Base-by-base conservation (phyloP, 2,888 invertebrate species). In the Halictus ligatus region DNA sequence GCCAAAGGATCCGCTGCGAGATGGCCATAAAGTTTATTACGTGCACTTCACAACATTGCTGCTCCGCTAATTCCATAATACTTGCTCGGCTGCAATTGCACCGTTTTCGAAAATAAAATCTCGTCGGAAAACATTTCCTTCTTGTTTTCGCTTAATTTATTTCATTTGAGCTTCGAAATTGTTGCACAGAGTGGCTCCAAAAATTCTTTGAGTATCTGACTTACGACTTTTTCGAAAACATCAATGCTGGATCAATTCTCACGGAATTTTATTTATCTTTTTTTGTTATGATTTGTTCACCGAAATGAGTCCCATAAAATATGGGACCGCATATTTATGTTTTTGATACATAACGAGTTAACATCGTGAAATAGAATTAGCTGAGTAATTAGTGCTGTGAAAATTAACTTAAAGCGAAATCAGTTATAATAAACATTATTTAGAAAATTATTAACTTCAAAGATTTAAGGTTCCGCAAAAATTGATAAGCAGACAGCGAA, bases 1-100 rank as follows among this genome's bases (percentile, higher is more conserved):
- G 69, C 40, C 78, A 46, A 79, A 81, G 74, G 64, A 54, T 81
- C 64, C 29, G 75, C 79, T 83, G 67, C 74, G 79, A 75, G 83
- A 50, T 12, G 46, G 72, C 25, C 58, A 75, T 87, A 90, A 90
- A 89, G 60, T 60, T 72, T 21, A 60, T 35, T 50, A 48, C 67
- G 46, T 64, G 72, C 29, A 80, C 72, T 48, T 78, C 69, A 71
- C 67, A 46, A 78, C 48, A 74, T 74, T 54, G 74, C 50, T 60
- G 80, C 73, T 69, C 29, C n/a, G 81, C 35, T 81, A 80, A 78
- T 69, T 78, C 78, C 75, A 76, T 72, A 73, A 77, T 80, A 29
- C 25, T 40, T 60, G 13, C 12, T 29, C 58, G 60, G 64, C 6
- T 25, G 29, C 18, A n/a, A 75, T 69, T 46, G 35, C 15, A 43